Evolutionary conservation across 2,888 invertebrate species (phyloP), one percentile per base, ranked within the genome.

Genomic region (Drosophila kokeensis): DNA sequence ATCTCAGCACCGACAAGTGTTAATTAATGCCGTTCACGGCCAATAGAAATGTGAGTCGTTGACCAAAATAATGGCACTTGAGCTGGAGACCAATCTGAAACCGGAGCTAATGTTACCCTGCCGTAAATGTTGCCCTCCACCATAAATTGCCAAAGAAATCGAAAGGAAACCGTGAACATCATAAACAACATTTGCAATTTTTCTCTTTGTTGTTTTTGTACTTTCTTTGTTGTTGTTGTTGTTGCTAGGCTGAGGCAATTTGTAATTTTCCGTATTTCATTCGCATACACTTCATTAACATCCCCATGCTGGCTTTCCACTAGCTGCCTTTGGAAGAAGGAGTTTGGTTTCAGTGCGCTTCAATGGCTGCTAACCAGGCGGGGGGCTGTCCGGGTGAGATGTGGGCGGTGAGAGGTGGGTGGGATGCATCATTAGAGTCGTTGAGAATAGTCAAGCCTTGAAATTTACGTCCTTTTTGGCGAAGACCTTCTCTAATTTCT

Each of bases 351-450:
- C 73, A 69, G 64, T 72, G 77, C 82, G 86, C 89, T 90, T 91
- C 85, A 90, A 88, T 89, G 87, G 83, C 75, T 82, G 77, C 79
- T 72, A 82, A 69, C 77, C 75, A 76, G 76, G 74, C 60, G 49
- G 75, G 75, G 75, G 54, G 61, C 49, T 45, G 62, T 34, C 27
- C 45, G 65, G 60, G 45, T 24, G 24, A 15, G 8, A 24, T 24
- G 38, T 34, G 34, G 53, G 18, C 2, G 50, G 21, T 30, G 18
- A 29, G 55, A 48, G 18, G 61, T 67, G 78, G 82, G 69, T 89
- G 87, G 83, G 85, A 82, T 84, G 89, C 89, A 91, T 91, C 91
- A 91, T 91, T 91, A 91, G 83, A 91, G 89, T 85, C 88, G 87
- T 81, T 76, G 79, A 83, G 81, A 83, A 83, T 77, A 70, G 83